phyloP scores from a whole-genome alignment of 2,888 invertebrate species.

The Brachypalpus laphriformis region DNA sequence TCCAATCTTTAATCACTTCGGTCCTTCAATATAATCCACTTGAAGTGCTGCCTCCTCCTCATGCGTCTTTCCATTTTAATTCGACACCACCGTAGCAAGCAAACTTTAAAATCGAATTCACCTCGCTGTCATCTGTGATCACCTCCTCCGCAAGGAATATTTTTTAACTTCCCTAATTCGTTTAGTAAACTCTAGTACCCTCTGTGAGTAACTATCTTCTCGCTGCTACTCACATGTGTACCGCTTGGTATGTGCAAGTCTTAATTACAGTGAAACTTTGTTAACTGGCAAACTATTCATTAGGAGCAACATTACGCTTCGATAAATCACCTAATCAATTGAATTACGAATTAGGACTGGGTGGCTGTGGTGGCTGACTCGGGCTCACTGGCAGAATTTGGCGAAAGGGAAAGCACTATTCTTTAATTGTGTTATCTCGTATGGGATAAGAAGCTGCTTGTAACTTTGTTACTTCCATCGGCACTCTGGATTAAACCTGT shows the following conservation, averaged over 20 bases:
- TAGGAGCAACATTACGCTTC: constrained; percentile 75
- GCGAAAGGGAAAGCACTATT: constrained; percentile 38
- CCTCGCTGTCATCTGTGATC: constrained; percentile 48
- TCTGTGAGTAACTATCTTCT: not conserved
- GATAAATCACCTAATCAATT: constrained; percentile 77
- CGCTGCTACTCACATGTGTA: not conserved
- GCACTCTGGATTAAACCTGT: constrained; percentile 16
- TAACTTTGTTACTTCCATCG: constrained; percentile 1
- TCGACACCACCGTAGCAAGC: constrained; percentile 17
- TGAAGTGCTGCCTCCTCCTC: not conserved
- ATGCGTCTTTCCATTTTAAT: constrained; percentile 20
- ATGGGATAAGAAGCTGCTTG: constrained; percentile 47
- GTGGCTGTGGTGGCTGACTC: constrained; percentile 7
- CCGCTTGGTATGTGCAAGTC: constrained; percentile 34
- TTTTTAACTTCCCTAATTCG: constrained; percentile 17
- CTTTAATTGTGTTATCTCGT: constrained; percentile 68
- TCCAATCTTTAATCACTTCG: not conserved
- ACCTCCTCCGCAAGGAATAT: not conserved
- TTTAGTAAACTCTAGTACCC: constrained; percentile 58
- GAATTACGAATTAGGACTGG: constrained; percentile 74
- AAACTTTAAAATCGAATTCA: constrained; percentile 57
- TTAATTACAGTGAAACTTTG: constrained; percentile 75
- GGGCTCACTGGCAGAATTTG: constrained; percentile 31
- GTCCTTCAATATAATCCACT: constrained; percentile 1
- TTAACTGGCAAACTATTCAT: constrained; percentile 76